Evolutionary conservation across 2,113 vertebrate species (phyloP).

Genomic region (Sturnus vulgaris): DNA sequence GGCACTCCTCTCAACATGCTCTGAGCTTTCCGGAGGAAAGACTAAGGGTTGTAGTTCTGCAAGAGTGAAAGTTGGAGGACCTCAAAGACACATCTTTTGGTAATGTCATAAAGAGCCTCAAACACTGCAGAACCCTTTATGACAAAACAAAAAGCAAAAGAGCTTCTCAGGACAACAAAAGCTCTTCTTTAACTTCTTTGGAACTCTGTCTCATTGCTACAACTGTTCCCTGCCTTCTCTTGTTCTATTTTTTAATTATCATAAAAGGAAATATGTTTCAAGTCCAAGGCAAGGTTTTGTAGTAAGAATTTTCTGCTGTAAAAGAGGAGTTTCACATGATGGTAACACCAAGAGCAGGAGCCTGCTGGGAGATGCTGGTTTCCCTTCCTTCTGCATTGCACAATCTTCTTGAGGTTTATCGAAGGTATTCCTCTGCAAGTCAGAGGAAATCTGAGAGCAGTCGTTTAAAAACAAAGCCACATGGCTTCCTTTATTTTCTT

Average conservation of each 20-base stretch:
- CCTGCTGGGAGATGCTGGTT: neutral
- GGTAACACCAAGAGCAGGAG: neutral
- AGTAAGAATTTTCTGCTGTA: neutral
- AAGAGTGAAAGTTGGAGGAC: neutral
- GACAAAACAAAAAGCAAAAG: neutral
- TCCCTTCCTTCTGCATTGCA: neutral
- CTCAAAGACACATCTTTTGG: neutral
- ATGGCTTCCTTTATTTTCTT: neutral
- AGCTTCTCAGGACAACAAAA: neutral
- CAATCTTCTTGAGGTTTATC: constrained; percentile 14
- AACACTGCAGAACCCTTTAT: neutral
- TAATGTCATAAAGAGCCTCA: neutral
- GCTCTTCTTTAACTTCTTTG: neutral
- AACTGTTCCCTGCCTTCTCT: neutral
- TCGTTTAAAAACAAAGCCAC: neutral
- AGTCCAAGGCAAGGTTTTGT: neutral
- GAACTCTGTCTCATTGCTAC: neutral
- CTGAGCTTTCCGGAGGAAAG: neutral
- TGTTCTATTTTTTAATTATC: neutral
- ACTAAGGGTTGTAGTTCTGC: neutral
- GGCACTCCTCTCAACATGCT: neutral
- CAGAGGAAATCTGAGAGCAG: neutral
- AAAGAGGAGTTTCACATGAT: neutral
- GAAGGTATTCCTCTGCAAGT: constrained; percentile 20
- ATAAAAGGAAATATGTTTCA: neutral